Base-by-base conservation (phyloP, 2,113 vertebrate genomes). In the Athene noctua region DNA sequence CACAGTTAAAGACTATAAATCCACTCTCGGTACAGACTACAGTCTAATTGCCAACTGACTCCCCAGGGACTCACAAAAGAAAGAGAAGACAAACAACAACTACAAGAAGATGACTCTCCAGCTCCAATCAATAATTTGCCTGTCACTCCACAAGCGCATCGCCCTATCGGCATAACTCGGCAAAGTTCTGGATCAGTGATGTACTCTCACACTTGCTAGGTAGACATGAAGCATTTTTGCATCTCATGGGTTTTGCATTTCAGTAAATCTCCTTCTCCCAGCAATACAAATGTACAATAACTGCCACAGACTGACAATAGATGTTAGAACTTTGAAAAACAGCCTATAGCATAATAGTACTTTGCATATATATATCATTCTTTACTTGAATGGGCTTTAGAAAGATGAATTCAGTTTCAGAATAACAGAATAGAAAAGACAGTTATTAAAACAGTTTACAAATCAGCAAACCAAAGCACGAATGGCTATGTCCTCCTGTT, bases 1-100 rank as follows among this genome's bases (percentile, higher is more conserved):
- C 57, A n/a, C 47, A 80, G 49, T 83, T 92, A 59, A 91, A 88
- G 65, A 59, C 63, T 59, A 62, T 66, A 95, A 97, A 96, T 90
- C 67, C 68, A 80, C 52, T 62, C 34, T 10, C 10, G 16, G 16
- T 68, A 49, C 18, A 70, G 89, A 67, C 68, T 73, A 34, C 79
- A 67, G 72, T 13, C 59, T 87, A 59, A 75, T 94, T 91, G 80
- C 42, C 73, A 80, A 40, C 55, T 79, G 84, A 15, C 29, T 70
- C 80, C 55, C 66, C 25, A 9, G 21, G 74, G 94, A 88, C 21
- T 61, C 42, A 30, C 15, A 70, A 49, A 63, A 70, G 59, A 59
- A 92, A 92, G 61, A 58, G 47, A 91, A 88, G 63, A 88, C 75
- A 90, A 62, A 80, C 72, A 96, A 19, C 71, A 54, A 46, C 30